phyloP scores from a whole-genome alignment of 1,140 invertebrate species.

The Nasonia longicornis region DNA sequence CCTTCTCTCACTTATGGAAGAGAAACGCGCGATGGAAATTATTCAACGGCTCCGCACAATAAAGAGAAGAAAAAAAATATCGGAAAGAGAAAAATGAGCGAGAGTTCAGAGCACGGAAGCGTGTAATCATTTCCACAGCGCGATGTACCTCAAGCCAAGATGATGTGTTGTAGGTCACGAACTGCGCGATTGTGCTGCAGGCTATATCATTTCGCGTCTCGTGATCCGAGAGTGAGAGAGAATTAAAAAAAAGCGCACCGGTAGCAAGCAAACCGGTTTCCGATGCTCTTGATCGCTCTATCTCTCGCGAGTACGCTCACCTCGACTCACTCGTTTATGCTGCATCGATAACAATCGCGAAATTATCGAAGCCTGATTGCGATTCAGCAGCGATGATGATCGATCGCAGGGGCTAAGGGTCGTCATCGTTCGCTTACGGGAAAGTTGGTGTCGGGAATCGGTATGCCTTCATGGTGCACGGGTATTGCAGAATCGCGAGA shows the following conservation, averaged over 20 bases:
- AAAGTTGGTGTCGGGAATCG: neutral
- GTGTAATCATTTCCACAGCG: neutral
- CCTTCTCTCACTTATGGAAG: neutral
- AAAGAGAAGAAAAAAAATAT: neutral
- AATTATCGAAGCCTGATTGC: slow-evolving; percentile 20
- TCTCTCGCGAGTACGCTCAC: neutral
- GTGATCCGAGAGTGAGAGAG: neutral
- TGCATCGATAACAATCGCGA: slow-evolving; percentile 18
- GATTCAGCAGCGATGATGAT: neutral
- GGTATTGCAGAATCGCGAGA: neutral
- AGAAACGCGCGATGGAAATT: neutral
- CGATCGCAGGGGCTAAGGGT: neutral
- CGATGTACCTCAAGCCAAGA: neutral
- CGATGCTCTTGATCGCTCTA: slow-evolving; percentile 28
- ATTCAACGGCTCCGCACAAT: neutral
- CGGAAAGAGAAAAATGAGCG: neutral
- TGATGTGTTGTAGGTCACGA: slow-evolving; percentile 42
- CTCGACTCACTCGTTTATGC: neutral
- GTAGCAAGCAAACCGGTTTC: slow-evolving; percentile 21
- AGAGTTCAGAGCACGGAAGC: neutral
- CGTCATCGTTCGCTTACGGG: neutral
- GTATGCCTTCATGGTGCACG: neutral
- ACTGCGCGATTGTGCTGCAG: neutral
- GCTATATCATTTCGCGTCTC: neutral
- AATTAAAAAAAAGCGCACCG: neutral